Base-by-base conservation (phyloP, 2,113 vertebrate species). In the Pachypanchax playfairii region DNA sequence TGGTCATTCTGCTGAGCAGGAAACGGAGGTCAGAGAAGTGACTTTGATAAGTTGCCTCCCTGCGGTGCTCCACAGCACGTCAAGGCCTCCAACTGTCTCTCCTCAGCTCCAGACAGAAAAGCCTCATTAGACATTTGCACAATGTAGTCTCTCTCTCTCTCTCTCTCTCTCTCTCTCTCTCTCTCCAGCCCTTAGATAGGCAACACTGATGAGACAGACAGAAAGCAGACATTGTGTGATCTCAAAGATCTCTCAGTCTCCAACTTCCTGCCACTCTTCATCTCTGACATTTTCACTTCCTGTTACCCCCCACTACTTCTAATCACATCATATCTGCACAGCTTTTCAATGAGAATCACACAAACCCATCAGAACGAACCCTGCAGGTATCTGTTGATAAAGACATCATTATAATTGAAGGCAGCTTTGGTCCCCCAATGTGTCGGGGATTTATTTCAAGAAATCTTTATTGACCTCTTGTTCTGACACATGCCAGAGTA, bases 31-130 rank as follows among this genome's bases (percentile, higher is more conserved):
- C 88, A 89, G 73, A 69, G 15, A 68, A 56, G 64, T 28, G 83
- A 88, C 85, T 82, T 84, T 87, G 84, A 90, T 87, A 87, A 84
- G 82, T 60, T 41, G 64, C 35, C 76, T 74, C 85, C 87, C 87
- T 66, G 85, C 39, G 39, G 82, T 36, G 79, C 50, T 41, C 74
- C 85, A 29, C 85, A 79, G 87, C 79, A 47, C 77, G 79, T 43
- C 51, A 12, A 15, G 62, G 78, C 70, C 82, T 61, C 81, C 47
- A 68, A 70, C 79, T 78, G 71, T 79, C 76, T 70, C 51, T 60
- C 67, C 14, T 13, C 61, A 47, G 60, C 50, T 62, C 54, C 53
- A 42, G 26, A 65, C 58, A 81, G 75, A 83, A 63, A 75, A 35
- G 73, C 61, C 69, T 82, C 9, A 20, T 49, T 51, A 57, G 62